Evolutionary conservation across 1,140 invertebrate genomes (phyloP).

Genomic region (Caerostris extrusa): DNA sequence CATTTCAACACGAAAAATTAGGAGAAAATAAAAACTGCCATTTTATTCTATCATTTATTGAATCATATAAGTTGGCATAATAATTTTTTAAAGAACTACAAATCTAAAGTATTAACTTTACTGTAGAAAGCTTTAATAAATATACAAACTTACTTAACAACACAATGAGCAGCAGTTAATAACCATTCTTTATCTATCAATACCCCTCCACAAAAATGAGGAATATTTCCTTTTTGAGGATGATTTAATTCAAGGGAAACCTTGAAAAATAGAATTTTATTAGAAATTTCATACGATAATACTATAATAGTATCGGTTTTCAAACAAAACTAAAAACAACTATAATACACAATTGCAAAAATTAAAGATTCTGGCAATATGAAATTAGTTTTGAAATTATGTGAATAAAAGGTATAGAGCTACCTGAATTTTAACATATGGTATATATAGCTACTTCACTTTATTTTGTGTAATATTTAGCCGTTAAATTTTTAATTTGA

Average conservation of each 20-base stretch:
- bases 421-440: too few species aligned
- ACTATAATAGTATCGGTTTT: background rate
- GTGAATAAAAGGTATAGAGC: too few species aligned
- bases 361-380: too few species aligned
- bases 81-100: background rate
- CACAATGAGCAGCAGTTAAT: constrained; percentile 94
- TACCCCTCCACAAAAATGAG: constrained; percentile 96
- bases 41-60: too few species aligned
- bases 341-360: too few species aligned
- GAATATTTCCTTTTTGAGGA: constrained; percentile 92
- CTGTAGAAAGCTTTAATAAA: background rate
- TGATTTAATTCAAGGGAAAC: constrained; percentile 93
- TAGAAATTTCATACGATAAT: background rate
- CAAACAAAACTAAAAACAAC: background rate
- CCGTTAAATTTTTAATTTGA: too few species aligned
- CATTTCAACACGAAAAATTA: too few species aligned
- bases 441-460: too few species aligned
- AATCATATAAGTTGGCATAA: too few species aligned
- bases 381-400: too few species aligned
- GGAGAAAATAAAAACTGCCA: too few species aligned
- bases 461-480: too few species aligned
- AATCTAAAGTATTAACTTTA: background rate
- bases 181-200: constrained; percentile 92
- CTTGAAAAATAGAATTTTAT: constrained; percentile 81
- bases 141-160: constrained; percentile 88